A percentile compares a stretch with the other conserved stretches of the same genome.
Evolutionary conservation across 2,797 vertebrate genomes (phyloP).

Genomic region (Clarias fuscus): DNA sequence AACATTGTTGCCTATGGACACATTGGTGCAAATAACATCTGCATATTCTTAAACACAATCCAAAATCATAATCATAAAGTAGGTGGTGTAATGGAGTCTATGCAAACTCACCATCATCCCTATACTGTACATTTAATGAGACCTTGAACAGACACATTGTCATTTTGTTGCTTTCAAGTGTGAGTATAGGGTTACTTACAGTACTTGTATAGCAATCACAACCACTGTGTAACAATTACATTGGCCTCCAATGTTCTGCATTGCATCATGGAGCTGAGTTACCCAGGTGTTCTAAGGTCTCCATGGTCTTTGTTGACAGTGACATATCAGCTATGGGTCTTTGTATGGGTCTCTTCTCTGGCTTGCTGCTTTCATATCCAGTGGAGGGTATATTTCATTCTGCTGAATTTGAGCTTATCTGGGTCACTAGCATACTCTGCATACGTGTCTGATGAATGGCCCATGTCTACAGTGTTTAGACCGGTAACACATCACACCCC

Average conservation of each 20-base stretch:
- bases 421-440: conserved; percentile 57
- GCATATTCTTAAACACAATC: background rate
- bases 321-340: conserved; percentile 59
- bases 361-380: conserved; percentile 44
- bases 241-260: conserved; percentile 39
- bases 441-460: conserved; percentile 52
- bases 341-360: conserved; percentile 41
- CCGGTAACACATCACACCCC: conserved; percentile 55
- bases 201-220: no score
- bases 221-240: conserved; percentile 34
- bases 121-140: no score
- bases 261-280: conserved; percentile 43
- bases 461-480: conserved; percentile 50
- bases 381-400: conserved; percentile 56
- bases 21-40: no score
- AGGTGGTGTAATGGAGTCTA: no score
- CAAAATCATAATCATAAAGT: background rate
- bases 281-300: conserved; percentile 46
- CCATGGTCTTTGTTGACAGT: conserved; percentile 58
- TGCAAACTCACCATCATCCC: no score
- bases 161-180: background rate
- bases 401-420: conserved; percentile 57
- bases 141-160: background rate
- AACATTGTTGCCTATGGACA: no score
- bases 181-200: background rate